Base-by-base conservation (phyloP, 2,888 invertebrate species). In the Nomada fucata region DNA sequence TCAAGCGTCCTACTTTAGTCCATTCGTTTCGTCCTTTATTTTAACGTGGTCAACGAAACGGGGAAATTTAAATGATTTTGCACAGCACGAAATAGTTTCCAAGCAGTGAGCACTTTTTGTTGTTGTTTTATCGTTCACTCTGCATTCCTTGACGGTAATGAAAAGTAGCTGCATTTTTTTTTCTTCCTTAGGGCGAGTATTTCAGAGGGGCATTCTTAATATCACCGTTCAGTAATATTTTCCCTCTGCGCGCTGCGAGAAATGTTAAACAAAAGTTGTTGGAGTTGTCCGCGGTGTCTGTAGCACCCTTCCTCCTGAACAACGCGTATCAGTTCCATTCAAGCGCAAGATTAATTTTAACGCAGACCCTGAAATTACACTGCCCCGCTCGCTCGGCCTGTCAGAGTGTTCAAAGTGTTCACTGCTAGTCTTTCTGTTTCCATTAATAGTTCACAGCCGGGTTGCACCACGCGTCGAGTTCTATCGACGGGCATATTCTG, bases 401-500 rank as follows among this genome's bases (percentile, higher is more conserved):
- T 76, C 63, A 68, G 77, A 71, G 76, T 23, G 23, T 23, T 23
- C 23, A 23, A 53, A 53, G 60, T 61, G 52, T 72, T 61, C 70
- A 55, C 47, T 29, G 59, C 50, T 65, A 44, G 69, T 79, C 76
- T 79, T 84, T 84, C 69, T 42, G 80, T 79, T 78, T 85, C 86
- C 87, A 87, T 82, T 83, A 87, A 87, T 83, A 85, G 78, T 83
- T 29, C 79, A 60, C 79, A 64, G 76, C 64, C 69, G 57, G 69
- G 44, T 68, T 77, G 84, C 72, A 72, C 55, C 50, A 53, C 53
- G 82, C 74, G 55, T 76, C 15, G 26, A 55, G 60, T 67, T 74
- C 84, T 61, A 76, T 72, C 73, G 50, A 42, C 23, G 72, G 53
- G 36, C 53, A 73, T 60, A 72, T 53, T 74, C 68, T 69, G 64